Base-by-base conservation (phyloP, 1,140 invertebrate species). In the Tetragonula clypearis region DNA sequence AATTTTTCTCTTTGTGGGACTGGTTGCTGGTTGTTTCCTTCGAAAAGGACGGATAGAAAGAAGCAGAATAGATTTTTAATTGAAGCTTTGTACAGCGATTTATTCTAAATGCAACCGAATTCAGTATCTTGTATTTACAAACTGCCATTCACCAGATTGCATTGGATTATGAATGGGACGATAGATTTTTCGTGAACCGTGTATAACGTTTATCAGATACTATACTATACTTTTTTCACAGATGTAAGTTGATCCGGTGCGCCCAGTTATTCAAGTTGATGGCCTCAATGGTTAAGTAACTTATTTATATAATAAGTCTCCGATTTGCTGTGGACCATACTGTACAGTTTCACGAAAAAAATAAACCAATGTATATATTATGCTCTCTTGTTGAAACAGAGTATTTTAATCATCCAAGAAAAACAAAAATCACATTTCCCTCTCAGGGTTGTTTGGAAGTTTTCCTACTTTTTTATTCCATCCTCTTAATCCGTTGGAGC, bases 301-400 rank as follows among this genome's bases (percentile, higher is more conserved):
- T 89, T 79, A 83, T 86, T 85, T 81, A 77, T 81, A 77, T 68
- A 21, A 69, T 62, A 81, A 87, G 60, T 78, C 78, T 60, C 56
- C 53, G 74, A 86, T 69, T 76, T 72, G 60, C 60, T 81, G 79
- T 86, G 87, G 87, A 89, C 88, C 88, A 87, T 87, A 82, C 71
- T 90, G 86, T 87, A 90, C 83, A 87, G 84, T 80, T 90, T 90
- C n/a, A 60, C 72, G 69, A 80, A 79, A 53, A 53, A 77, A 90
- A 90, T 90, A 90, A 86, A 88, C 30, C 6, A 66, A 30, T 89
- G 87, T 30, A 76, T 30, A 81, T 66, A 66, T 15, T 9, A 2
- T 4, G 19, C 4, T 49, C 41, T 30, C 30, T 30, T 30, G 30
- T 30, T 30, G 2, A 30, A 15, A 55, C 21, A 21, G 5, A 1